These are phyloP conservation scores for Chloroceryle aenea DNA, from an alignment of 2,113 vertebrate species.

Conservation along the genomic window DNA sequence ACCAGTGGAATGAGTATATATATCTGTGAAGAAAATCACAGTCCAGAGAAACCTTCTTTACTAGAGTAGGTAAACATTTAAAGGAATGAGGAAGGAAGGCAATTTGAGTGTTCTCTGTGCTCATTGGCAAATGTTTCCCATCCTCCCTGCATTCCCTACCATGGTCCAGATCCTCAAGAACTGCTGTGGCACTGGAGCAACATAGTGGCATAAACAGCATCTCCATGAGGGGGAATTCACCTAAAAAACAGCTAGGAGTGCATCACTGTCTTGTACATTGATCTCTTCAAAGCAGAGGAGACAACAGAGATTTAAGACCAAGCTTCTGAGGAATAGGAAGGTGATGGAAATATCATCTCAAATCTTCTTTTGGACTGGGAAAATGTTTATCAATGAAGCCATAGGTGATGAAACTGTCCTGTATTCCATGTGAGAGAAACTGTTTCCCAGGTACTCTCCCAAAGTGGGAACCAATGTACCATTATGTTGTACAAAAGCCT, in stretches of 20 bases:
- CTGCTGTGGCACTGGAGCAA: background rate
- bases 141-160: background rate
- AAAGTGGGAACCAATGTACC: background rate
- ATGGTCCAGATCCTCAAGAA: background rate
- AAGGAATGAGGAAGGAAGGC: background rate
- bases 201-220: background rate
- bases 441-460: background rate
- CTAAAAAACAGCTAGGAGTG: background rate
- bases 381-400: background rate
- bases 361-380: background rate
- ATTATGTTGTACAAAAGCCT: background rate
- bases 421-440: background rate
- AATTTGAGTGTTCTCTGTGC: background rate
- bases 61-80: background rate
- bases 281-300: background rate
- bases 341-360: background rate
- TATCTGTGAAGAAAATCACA: background rate
- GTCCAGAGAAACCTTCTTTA: background rate
- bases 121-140: background rate
- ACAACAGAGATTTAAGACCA: background rate
- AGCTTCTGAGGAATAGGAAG: background rate
- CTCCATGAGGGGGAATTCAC: rapidly evolving
- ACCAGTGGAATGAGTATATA: background rate
- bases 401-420: rapidly evolving
- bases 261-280: background rate